phyloP scores from a whole-genome alignment of 2,888 invertebrate species.

The Kuschelorhynchus macadamiae region DNA sequence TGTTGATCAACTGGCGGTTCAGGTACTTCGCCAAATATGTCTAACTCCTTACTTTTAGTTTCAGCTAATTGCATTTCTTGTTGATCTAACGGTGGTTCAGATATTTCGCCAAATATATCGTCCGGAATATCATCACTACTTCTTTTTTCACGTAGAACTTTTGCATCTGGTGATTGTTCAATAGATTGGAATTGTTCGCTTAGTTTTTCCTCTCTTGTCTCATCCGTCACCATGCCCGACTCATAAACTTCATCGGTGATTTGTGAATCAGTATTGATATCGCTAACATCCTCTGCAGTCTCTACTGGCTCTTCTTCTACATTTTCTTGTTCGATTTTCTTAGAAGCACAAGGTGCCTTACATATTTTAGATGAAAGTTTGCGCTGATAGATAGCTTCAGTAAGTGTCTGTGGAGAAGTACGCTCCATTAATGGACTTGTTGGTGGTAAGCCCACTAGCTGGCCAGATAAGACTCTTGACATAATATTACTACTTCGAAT shows the following conservation, averaged over 20 bases:
- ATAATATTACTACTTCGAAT: slow-evolving; percentile 36
- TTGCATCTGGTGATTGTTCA: background rate
- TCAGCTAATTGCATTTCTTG: background rate
- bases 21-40: too few relatives aligned
- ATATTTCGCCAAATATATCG: too few relatives aligned
- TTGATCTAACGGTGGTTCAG: background rate
- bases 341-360: slow-evolving; percentile 22
- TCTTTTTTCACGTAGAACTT: background rate
- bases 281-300: slow-evolving; percentile 41
- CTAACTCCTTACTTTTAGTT: too few relatives aligned
- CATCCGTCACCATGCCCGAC: background rate
- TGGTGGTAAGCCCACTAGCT: slow-evolving; percentile 40
- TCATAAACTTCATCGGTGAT: slow-evolving; percentile 15
- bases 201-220: background rate
- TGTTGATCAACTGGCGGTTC: too few relatives aligned
- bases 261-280: slow-evolving; percentile 42
- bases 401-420: slow-evolving; percentile 33
- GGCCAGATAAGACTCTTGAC: slow-evolving; percentile 50
- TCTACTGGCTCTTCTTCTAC: slow-evolving; percentile 23
- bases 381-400: slow-evolving; percentile 38
- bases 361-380: slow-evolving; percentile 16
- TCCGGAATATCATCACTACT: too few relatives aligned
- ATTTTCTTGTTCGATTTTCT: slow-evolving; percentile 1
- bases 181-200: background rate
- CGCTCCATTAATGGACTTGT: slow-evolving; percentile 7